These are phyloP conservation scores for Spinibarbus caldwelli DNA, from an alignment of 2,797 vertebrate genomes.

Conservation along the genomic window DNA sequence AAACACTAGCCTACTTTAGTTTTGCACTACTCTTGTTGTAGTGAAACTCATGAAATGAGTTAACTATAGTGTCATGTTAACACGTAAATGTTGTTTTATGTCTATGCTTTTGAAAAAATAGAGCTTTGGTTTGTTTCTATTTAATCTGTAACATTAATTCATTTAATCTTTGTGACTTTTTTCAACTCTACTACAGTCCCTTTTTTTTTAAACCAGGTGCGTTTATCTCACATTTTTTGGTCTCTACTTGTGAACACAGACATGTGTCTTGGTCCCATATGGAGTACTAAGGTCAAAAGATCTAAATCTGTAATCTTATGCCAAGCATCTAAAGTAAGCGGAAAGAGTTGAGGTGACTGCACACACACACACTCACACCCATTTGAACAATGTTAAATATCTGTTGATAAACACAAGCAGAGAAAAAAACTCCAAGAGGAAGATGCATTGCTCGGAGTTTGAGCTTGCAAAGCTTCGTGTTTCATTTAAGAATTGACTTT, in stretches of 20 bases:
- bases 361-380: not conserved
- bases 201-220: constrained; percentile 43
- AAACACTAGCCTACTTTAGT: not conserved
- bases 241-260: constrained; percentile 12
- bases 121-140: not conserved
- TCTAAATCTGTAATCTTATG: constrained; percentile 6
- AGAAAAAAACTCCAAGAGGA: not conserved
- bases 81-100: not conserved
- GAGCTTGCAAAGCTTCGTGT: not conserved
- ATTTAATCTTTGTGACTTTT: not conserved
- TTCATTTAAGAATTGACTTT: not conserved
- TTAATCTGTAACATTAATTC: not conserved
- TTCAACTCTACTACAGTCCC: not conserved
- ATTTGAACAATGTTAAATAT: constrained; percentile 11
- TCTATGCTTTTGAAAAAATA: not conserved
- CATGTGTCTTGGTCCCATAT: constrained; percentile 49
- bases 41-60: not conserved
- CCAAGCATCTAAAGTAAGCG: constrained; percentile 13
- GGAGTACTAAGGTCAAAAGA: constrained; percentile 21
- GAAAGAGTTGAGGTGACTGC: constrained; percentile 11
- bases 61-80: not conserved
- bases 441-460: not conserved
- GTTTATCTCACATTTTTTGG: constrained; percentile 47
- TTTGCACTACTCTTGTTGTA: not conserved
- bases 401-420: constrained; percentile 19